Base-by-base conservation (phyloP, 35 echinoderm and acorn worm species). In the Acanthaster planci region DNA sequence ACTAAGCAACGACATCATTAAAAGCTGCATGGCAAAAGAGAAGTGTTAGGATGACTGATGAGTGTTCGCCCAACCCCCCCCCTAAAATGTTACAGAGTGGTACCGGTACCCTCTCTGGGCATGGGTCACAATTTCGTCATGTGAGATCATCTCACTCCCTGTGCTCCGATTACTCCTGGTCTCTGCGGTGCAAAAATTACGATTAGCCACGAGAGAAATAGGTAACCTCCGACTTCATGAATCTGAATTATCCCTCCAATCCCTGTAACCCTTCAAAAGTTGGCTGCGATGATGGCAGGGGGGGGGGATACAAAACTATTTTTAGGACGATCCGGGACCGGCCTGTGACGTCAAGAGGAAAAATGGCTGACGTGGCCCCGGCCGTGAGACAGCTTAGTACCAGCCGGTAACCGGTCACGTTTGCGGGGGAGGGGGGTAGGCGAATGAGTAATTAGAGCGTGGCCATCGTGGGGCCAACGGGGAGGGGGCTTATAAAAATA, bases 401-500 rank as follows among this genome's bases (percentile, higher is more conserved):
- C 64, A 72, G 64, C 64, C 64, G 34, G 64, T 72, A 72, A 72
- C 64, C 23, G 34, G 64, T 72, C 64, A 72, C 64, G 64, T 72
- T 31, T 34, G 64, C 34, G 64, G 64, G 64, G 56, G 56, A n/a
- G 27, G 19, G 9, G 17, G 64, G 29, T 47, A 4, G 42, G 4
- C 12, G 42, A 12, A 7, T 72, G 64, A 72, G 64, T 72, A 72
- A 72, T 72, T 29, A 34, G 64, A 72, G 23, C 64, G 34, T 72
- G 64, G 29, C 23, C 34, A 34, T 29, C 64, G 42, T 47, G 29
- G 64, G 64, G 64, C 8, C 64, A 30, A 34, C 34, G 26, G 64
- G 64, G 64, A 72, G 64, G 64, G 29, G 64, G 64, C 64, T 72
- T 72, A 72, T 72, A 72, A 72, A 72, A 72, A 26, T 72, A 72